phyloP scores from a whole-genome alignment of 2,113 vertebrate species.

The Megaceryle maxima region DNA sequence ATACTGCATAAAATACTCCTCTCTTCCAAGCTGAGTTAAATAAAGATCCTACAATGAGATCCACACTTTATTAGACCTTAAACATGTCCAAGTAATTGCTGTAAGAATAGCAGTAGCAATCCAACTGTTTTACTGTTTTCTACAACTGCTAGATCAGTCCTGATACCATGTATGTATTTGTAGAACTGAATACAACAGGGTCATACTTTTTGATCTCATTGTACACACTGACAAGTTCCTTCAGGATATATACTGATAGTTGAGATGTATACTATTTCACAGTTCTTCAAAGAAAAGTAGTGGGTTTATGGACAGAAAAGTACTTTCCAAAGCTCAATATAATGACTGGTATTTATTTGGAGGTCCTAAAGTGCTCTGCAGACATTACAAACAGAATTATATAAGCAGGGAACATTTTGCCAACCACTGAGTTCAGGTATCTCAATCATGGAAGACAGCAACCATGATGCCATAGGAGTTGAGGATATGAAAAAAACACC shows the following conservation, averaged over 20 bases:
- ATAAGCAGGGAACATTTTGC: background rate
- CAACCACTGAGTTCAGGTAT: background rate
- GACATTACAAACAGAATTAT: background rate
- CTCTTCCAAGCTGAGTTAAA: background rate
- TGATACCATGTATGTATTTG: background rate
- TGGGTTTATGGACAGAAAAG: background rate
- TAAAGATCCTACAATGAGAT: background rate
- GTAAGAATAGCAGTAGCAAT: background rate
- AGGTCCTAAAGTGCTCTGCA: background rate
- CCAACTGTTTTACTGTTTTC: background rate
- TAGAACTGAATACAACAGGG: background rate
- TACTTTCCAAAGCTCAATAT: background rate
- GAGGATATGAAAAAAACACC: background rate
- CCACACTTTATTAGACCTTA: background rate
- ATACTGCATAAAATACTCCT: background rate
- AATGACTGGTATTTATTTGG: background rate
- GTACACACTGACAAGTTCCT: background rate
- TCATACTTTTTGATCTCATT: background rate
- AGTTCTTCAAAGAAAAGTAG: background rate
- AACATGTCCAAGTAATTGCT: background rate
- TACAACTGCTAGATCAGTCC: background rate
- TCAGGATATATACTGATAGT: background rate
- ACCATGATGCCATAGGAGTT: background rate
- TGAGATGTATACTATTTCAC: background rate
- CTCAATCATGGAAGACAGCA: background rate